A percentile compares a stretch with the other conserved stretches of the same genome.
phyloP scores from a whole-genome alignment of 2,797 vertebrate species.

The Acanthurus leucopareius region DNA sequence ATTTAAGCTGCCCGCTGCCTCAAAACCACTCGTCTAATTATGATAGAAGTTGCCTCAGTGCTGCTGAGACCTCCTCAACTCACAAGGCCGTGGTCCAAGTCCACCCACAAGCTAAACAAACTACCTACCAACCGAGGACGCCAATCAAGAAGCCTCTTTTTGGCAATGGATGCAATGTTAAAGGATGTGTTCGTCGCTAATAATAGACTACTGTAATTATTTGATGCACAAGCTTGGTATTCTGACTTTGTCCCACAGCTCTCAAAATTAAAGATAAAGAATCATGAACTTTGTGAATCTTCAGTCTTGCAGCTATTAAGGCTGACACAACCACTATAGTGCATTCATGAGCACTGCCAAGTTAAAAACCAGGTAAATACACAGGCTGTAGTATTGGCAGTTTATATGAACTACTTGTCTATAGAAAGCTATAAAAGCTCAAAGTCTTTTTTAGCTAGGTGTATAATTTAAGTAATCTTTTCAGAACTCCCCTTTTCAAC shows the following conservation, averaged over 20 bases:
- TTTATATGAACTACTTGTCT: too few species aligned
- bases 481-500: too few species aligned
- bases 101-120: neutral
- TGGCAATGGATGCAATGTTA: constrained; percentile 21
- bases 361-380: too few species aligned
- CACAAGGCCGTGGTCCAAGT: constrained; percentile 79
- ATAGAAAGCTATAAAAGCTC: too few species aligned
- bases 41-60: constrained; percentile 68
- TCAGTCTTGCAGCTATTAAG: neutral
- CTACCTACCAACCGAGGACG: constrained; percentile 9
- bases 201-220: neutral
- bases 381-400: too few species aligned
- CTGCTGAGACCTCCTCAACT: constrained; percentile 84
- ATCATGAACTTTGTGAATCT: neutral
- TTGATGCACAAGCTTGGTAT: constrained; percentile 6
- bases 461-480: too few species aligned
- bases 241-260: neutral
- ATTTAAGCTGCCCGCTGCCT: constrained; percentile 77
- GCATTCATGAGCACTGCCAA: too few species aligned
- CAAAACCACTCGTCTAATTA: constrained; percentile 68
- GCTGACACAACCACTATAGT: neutral
- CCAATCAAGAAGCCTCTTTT: neutral
- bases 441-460: too few species aligned
- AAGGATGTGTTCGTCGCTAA: constrained; percentile 23
- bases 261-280: constrained; percentile 40